Evolutionary conservation across 2,113 vertebrate genomes (phyloP).

Genomic region (Glaucidium brasilianum): DNA sequence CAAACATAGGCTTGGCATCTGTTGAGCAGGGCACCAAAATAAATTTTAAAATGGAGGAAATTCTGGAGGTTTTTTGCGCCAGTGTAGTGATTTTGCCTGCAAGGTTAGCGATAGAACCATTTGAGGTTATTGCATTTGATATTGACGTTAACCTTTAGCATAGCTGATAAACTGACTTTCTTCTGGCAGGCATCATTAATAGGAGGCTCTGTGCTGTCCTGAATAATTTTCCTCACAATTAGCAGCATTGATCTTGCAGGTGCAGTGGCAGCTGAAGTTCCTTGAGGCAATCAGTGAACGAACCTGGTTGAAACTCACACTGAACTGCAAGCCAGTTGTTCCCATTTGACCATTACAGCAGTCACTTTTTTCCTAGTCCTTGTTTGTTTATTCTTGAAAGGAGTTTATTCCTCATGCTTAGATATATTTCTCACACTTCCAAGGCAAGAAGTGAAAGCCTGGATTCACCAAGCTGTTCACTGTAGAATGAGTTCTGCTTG

Average conservation of each 20-base stretch:
- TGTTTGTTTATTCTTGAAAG: background rate
- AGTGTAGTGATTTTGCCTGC: background rate
- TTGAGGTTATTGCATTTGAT: background rate
- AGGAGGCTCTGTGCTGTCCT: conserved; percentile 22
- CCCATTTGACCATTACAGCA: background rate
- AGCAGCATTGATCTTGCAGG: conserved; percentile 46
- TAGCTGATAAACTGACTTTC: conserved; percentile 26
- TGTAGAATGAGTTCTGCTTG: background rate
- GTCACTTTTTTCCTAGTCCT: background rate
- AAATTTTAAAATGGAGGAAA: background rate
- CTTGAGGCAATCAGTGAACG: background rate
- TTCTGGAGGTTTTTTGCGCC: background rate
- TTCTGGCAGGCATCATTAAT: conserved; percentile 25
- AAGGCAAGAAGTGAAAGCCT: background rate
- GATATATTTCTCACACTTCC: background rate
- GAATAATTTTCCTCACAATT: conserved; percentile 58
- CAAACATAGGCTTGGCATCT: background rate
- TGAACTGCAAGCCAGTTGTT: background rate
- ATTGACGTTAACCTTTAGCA: conserved; percentile 37
- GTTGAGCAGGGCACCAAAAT: background rate
- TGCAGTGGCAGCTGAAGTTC: conserved; percentile 24
- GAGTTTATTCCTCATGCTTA: background rate
- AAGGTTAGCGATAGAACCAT: background rate
- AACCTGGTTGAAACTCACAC: background rate
- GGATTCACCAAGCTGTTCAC: background rate